Evolutionary conservation across 2,797 vertebrate species (phyloP).

Genomic region (Avahi laniger): DNA sequence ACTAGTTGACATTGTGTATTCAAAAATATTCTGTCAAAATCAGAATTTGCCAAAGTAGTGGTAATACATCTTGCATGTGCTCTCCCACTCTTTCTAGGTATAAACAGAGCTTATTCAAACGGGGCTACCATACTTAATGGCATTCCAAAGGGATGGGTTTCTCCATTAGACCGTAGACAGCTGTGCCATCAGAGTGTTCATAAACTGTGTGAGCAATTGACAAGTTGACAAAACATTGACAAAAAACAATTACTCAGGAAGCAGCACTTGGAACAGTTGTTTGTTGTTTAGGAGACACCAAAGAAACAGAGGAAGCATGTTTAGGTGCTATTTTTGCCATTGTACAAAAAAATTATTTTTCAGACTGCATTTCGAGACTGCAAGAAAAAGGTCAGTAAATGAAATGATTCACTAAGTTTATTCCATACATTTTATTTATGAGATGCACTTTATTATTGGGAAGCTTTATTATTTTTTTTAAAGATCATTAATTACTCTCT

Average conservation of each 20-base stretch:
- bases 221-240: slow-evolving; percentile 49
- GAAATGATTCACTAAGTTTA: neutral
- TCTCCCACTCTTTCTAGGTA: slow-evolving; percentile 39
- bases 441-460: neutral
- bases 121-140: slow-evolving; percentile 52
- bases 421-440: neutral
- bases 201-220: slow-evolving; percentile 22
- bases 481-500: neutral
- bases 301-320: neutral
- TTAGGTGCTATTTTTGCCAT: neutral
- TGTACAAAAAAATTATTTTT: neutral
- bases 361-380: neutral
- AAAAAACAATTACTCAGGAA: slow-evolving; percentile 30
- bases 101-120: slow-evolving; percentile 64
- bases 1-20: slow-evolving; percentile 42
- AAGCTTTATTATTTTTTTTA: neutral
- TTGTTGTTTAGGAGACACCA: neutral
- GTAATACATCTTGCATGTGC: slow-evolving; percentile 20
- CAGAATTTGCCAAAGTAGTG: slow-evolving; percentile 54
- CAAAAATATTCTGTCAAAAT: slow-evolving; percentile 67
- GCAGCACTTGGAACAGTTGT: neutral
- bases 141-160: neutral
- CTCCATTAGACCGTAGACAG: neutral
- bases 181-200: neutral
- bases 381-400: neutral